A percentile compares a stretch with the other conserved stretches of the same genome.
phyloP scores from a whole-genome alignment of 2,113 vertebrate species.

The Bungarus multicinctus region DNA sequence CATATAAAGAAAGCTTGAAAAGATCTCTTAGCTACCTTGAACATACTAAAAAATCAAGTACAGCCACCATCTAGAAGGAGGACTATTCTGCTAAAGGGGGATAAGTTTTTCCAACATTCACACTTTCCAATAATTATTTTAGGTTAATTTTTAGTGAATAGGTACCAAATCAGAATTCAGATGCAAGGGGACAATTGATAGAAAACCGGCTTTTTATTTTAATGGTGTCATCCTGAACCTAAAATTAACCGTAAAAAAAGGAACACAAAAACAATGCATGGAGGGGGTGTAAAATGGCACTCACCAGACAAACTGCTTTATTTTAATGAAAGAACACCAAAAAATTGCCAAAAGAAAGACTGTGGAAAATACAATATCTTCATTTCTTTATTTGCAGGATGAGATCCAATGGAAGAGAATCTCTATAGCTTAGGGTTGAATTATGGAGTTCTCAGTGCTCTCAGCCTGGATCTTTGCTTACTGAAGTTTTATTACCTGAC shows the following conservation, averaged over 20 bases:
- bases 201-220: not conserved
- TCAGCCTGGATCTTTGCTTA: not conserved
- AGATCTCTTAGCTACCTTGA: not conserved
- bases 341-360: not conserved
- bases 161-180: not conserved
- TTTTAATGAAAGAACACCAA: not conserved
- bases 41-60: not conserved
- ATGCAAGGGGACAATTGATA: not conserved
- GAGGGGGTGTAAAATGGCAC: not conserved
- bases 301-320: not conserved
- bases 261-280: not conserved
- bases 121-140: not conserved
- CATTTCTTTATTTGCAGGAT: not conserved
- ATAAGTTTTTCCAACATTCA: not conserved
- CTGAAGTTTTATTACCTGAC: not conserved
- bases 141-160: not conserved
- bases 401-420: not conserved
- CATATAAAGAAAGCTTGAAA: not conserved
- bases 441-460: not conserved
- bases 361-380: not conserved
- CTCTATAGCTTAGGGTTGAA: not conserved
- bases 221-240: not conserved
- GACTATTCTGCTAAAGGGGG: not conserved
- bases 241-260: not conserved
- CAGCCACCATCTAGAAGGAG: not conserved